phyloP scores from a whole-genome alignment of 2,797 vertebrate genomes.

The Helarctos malayanus region DNA sequence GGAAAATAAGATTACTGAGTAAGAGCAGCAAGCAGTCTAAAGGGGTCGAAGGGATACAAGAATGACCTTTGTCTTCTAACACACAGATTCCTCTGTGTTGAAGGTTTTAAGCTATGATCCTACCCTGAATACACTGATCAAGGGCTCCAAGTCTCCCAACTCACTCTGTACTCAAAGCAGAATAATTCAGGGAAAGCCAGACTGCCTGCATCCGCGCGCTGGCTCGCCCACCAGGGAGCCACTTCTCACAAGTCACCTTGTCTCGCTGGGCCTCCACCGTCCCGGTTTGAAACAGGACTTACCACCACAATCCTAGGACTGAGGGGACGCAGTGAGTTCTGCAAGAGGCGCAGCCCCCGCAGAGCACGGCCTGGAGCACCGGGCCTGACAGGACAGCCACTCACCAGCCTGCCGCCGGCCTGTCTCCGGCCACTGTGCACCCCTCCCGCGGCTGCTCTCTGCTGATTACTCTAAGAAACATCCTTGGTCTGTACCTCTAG shows the following conservation, averaged over 20 bases:
- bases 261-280: neutral
- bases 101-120: neutral
- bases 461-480: neutral
- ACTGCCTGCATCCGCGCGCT: too few species aligned
- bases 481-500: neutral
- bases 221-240: neutral
- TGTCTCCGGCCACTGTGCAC: neutral
- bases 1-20: neutral
- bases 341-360: neutral
- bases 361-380: rapidly evolving
- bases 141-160: neutral
- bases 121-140: neutral
- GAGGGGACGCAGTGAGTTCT: neutral
- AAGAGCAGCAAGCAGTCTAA: neutral
- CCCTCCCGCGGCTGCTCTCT: neutral
- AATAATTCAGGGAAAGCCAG: neutral
- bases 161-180: neutral
- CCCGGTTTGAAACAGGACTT: neutral
- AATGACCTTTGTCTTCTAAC: neutral
- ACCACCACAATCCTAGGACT: neutral
- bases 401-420: neutral
- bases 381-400: neutral
- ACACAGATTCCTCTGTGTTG: neutral
- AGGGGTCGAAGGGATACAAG: neutral
- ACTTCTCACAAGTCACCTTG: neutral